Conservation (phyloP, 1,140 invertebrate species). For the Drosophila lacertosa region DNA sequence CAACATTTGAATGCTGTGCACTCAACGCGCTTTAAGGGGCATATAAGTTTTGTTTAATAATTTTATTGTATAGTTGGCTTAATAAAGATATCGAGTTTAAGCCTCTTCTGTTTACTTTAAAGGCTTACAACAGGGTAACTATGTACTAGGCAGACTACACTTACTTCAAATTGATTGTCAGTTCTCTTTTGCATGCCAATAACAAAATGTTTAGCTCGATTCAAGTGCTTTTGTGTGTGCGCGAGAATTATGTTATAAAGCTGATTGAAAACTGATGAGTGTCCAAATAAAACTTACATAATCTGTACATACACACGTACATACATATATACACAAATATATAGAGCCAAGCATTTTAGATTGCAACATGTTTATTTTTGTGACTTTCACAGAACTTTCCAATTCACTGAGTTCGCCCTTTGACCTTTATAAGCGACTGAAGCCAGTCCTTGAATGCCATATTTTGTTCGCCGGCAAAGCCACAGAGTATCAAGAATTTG, state of each 20-base stretch:
- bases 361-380: background rate
- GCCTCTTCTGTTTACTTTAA: too few species aligned
- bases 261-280: constrained; percentile 41
- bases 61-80: too few species aligned
- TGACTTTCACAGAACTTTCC: background rate
- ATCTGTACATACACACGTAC: constrained; percentile 24
- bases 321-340: background rate
- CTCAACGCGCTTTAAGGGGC: background rate
- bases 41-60: constrained; percentile 1
- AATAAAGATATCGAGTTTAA: too few species aligned
- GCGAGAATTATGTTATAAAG: constrained; percentile 16
- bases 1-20: constrained; percentile 24
- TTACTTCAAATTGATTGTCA: background rate
- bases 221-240: background rate
- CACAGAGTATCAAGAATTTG: background rate
- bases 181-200: constrained; percentile 25
- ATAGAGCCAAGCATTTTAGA: background rate
- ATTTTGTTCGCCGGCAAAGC: background rate
- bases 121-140: too few species aligned
- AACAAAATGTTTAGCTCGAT: constrained; percentile 29
- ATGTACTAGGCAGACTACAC: too few species aligned
- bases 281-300: constrained; percentile 19
- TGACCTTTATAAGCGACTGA: background rate
- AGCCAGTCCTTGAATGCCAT: background rate
- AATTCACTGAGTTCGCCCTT: background rate